Evolutionary conservation across 2,113 vertebrate genomes (phyloP), one percentile per base, ranked within the genome.

Genomic region (Chloropsis cyanopogon): DNA sequence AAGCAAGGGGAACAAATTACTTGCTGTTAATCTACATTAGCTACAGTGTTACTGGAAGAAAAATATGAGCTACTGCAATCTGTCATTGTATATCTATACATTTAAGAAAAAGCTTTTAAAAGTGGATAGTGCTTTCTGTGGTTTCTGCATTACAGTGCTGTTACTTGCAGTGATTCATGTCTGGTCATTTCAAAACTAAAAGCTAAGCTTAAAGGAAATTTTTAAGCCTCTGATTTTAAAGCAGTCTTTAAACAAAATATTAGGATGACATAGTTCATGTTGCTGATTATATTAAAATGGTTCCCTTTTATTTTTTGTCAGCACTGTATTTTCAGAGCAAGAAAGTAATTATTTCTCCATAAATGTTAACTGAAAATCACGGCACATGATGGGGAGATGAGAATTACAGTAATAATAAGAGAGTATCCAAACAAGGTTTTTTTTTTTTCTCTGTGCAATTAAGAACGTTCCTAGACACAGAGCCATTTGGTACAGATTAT

Each of bases 71-170:
- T 79, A 11, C 33, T 88, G 46, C 59, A 16, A 69, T 64, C 86
- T 87, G 52, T 92, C 54, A 63, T 15, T 68, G 31, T 54, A 20
- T 31, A 47, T 29, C 60, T 86, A 16, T 85, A 68, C 31, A 37
- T 96, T 84, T 86, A 94, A 93, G 81, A 63, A 88, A 83, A 85
- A 65, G 22, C 86, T 80, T 95, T 86, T 56, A 65, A 63, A 91
- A 42, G 18, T 77, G 70, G 54, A 9, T 79, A 33, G 41, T 75
- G 26, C 72, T 86, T 88, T 93, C 46, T 59, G 57, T 83, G 77
- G 47, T 70, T 95, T 71, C 75, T 94, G 57, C 47, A 23, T 75
- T 83, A 50, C 29, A 57, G 44, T 50, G 49, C 47, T 92, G n/a
- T 65, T 86, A 42, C 42, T 92, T 88, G 52, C 53, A 72, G 42